These are phyloP conservation scores for Ganaspis sp. DNA, from an alignment of 1,140 invertebrate species.

Conservation along the genomic window DNA sequence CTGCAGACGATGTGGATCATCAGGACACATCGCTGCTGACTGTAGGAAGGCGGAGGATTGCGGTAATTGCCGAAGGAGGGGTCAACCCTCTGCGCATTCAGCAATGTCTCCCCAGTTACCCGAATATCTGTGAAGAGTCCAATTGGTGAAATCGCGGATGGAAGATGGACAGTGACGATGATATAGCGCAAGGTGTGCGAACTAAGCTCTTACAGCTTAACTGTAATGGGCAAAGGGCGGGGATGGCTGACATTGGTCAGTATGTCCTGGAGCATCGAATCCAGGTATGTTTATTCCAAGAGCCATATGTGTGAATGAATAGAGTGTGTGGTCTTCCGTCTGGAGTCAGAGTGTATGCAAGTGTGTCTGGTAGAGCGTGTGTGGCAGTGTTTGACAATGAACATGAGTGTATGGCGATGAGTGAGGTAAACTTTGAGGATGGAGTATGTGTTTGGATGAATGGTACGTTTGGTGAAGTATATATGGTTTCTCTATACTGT, in stretches of 20 bases:
- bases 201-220: too few relatives aligned
- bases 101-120: background rate
- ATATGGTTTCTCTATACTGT: background rate
- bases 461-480: background rate
- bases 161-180: too few relatives aligned
- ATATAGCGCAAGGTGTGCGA: too few relatives aligned
- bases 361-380: background rate
- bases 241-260: too few relatives aligned
- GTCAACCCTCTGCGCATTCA: background rate
- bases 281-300: background rate
- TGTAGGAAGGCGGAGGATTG: background rate
- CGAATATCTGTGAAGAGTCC: background rate
- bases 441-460: background rate
- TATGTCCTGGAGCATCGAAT: too few relatives aligned
- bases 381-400: background rate
- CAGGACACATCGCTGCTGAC: background rate
- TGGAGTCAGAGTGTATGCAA: background rate
- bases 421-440: background rate
- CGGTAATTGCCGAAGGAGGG: background rate
- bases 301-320: background rate
- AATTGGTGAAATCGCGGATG: background rate
- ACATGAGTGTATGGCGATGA: background rate
- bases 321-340: background rate
- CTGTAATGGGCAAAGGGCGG: too few relatives aligned
- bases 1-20: background rate